Evolutionary conservation across 1,140 invertebrate genomes (phyloP).

Genomic region (Trichonephila clavipes): DNA sequence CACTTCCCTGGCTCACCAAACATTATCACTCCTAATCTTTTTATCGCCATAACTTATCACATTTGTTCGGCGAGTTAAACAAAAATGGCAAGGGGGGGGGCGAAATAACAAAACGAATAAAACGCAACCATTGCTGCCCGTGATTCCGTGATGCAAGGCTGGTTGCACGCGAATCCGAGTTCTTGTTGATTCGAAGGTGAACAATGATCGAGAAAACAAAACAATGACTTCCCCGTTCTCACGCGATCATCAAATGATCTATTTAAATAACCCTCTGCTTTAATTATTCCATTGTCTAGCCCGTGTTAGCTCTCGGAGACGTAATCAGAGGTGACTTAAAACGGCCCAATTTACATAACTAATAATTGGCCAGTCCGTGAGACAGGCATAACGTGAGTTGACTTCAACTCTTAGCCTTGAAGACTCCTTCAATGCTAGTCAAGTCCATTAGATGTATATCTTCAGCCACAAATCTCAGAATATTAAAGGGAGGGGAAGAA

Average conservation of each 20-base stretch:
- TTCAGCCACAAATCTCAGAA: not conserved
- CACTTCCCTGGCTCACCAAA: not conserved
- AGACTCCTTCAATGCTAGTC: not conserved
- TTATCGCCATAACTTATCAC: constrained; percentile 48
- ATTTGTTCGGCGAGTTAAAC: constrained; percentile 24
- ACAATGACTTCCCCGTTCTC: constrained; percentile 45
- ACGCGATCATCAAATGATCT: constrained; percentile 67
- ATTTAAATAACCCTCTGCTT: constrained; percentile 62
- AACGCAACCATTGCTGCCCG: constrained; percentile 5
- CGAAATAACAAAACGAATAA: not conserved
- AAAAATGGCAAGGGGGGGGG: not conserved
- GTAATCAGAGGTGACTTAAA: constrained; percentile 48
- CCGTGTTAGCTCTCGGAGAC: not conserved
- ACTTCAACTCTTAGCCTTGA: constrained; percentile 17
- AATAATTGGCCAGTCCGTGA: constrained; percentile 6
- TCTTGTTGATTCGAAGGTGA: constrained; percentile 52
- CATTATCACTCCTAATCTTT: constrained; percentile 63
- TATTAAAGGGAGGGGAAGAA: not conserved
- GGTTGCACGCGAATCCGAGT: constrained; percentile 62
- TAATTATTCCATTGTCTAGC: constrained; percentile 66
- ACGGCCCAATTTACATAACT: constrained; percentile 54
- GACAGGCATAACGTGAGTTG: constrained; percentile 21
- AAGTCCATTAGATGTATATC: constrained; percentile 18
- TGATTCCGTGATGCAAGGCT: constrained; percentile 8
- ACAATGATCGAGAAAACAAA: constrained; percentile 59